Percentiles rank a stretch among this genome's conserved stretches.
These are phyloP conservation scores for Chydorus sphaericus DNA, from an alignment of 2,888 invertebrate species.

Conservation along the genomic window DNA sequence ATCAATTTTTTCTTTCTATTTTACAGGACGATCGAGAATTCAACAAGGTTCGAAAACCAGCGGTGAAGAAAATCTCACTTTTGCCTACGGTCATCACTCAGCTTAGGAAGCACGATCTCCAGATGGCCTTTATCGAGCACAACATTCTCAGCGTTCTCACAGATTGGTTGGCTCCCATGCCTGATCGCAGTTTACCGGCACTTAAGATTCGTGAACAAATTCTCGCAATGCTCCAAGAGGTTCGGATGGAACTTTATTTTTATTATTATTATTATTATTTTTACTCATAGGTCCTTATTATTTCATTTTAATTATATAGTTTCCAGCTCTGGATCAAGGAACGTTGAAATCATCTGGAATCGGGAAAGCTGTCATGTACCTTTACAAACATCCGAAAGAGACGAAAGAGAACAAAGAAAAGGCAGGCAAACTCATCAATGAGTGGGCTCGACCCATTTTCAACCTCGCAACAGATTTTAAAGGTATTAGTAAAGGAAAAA, in stretches of 20 bases:
- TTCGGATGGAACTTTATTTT: background rate
- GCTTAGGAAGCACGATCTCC: conserved; percentile 85
- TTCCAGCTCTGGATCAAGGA: conserved; percentile 74
- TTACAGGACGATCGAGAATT: conserved; percentile 68
- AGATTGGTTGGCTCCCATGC: conserved; percentile 97
- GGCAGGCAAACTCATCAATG: conserved; percentile 83
- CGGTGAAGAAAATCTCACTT: conserved; percentile 84
- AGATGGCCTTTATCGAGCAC: conserved; percentile 90
- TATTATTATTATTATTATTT: background rate
- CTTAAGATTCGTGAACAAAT: conserved; percentile 79
- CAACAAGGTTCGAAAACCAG: conserved; percentile 69
- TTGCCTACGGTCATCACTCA: conserved; percentile 77
- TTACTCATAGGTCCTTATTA: background rate
- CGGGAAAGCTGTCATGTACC: conserved; percentile 98
- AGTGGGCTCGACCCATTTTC: conserved; percentile 97
- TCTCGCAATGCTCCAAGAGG: conserved; percentile 30
- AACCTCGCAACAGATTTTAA: conserved; percentile 86
- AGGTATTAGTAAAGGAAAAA: conserved; percentile 29
- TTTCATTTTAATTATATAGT: conserved; percentile 37
- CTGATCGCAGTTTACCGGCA: conserved; percentile 90
- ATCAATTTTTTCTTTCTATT: conserved; percentile 1
- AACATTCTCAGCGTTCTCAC: conserved; percentile 79
- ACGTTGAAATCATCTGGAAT: conserved; percentile 90
- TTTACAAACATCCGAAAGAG: conserved; percentile 97
- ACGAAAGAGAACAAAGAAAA: conserved; percentile 78